Base-by-base conservation (phyloP, 2,113 vertebrate species). In the Halcyon malimbica region DNA sequence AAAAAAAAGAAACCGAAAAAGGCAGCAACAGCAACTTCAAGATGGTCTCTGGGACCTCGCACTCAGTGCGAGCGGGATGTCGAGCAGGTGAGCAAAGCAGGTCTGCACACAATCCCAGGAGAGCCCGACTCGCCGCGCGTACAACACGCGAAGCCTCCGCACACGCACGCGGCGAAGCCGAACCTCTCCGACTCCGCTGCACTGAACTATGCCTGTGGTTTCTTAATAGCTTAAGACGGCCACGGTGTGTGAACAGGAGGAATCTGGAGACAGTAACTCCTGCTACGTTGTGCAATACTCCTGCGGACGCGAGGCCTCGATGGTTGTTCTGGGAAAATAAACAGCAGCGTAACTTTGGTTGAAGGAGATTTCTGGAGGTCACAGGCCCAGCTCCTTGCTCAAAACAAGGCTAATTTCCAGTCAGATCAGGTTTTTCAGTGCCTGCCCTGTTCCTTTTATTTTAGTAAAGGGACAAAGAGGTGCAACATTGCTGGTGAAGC, bases 291-390 rank as follows among this genome's bases (percentile, higher is more conserved):
- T 33, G 80, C 94, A 96, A 92, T 4, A 0, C 2, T 57, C 64
- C 76, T 1, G 50, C 1, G 41, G 31, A 69, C 85, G 37, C 41
- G 1, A 6, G 73, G 83, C 88, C 88, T 48, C 2, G 56, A 14
- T 3, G 50, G 59, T 2, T 26, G 83, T 6, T 60, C 91, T 73
- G 29, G 76, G 64, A 50, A 76, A 71, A 81, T 14, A 90, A 78
- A 74, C 59, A 70, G 7, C 44, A 5, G 9, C 6, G 4, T 0
- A 28, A 59, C 26, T 48, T 14, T 2, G 50, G 64, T 1, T 31
- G 50, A 77, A 90, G 76, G 95, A 90, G 76, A 67, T 17, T 50
- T 95, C 26, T 29, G 89, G 93, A 95, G 91, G 91, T 92, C 95
- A 77, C 13, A 0, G 75, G 50, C n/a, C 37, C 44, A 60, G 37